These are phyloP conservation scores for Stramonita haemastoma DNA, from an alignment of 2,888 invertebrate genomes.

Conservation along the genomic window DNA sequence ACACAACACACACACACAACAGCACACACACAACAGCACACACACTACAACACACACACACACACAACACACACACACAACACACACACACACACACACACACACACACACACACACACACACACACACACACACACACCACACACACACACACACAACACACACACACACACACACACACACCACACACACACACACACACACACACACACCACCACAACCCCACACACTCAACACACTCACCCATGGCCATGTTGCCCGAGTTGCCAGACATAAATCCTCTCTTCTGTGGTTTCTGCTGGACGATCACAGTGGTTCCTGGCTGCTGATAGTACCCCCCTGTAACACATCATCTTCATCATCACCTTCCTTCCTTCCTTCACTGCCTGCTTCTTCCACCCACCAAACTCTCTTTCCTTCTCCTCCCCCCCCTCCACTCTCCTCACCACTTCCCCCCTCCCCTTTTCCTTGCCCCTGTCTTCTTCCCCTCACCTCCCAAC, in stretches of 20 bases:
- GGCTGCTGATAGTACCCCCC: conserved; percentile 43
- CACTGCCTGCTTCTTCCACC: no score
- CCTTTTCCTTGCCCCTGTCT: no score
- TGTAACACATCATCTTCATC: not conserved
- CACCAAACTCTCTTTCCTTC: no score
- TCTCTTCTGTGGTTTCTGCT: conserved; percentile 44
- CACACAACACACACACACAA: not conserved
- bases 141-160: not conserved
- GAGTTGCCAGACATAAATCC: conserved; percentile 53
- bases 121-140: not conserved
- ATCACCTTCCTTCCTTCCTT: not conserved
- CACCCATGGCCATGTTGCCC: conserved; percentile 63
- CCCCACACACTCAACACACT: not conserved
- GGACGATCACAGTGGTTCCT: conserved; percentile 33
- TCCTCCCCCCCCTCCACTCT: no score
- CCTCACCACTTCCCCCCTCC: no score
- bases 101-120: not conserved
- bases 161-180: not conserved
- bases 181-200: conserved; percentile 3
- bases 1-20: not conserved
- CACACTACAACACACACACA: not conserved
- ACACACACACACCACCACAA: not conserved
- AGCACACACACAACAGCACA: not conserved
- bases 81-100: not conserved
- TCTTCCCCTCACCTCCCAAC: no score